These are phyloP conservation scores for Gambusia affinis DNA, from an alignment of 2,113 vertebrate species.

Conservation along the genomic window DNA sequence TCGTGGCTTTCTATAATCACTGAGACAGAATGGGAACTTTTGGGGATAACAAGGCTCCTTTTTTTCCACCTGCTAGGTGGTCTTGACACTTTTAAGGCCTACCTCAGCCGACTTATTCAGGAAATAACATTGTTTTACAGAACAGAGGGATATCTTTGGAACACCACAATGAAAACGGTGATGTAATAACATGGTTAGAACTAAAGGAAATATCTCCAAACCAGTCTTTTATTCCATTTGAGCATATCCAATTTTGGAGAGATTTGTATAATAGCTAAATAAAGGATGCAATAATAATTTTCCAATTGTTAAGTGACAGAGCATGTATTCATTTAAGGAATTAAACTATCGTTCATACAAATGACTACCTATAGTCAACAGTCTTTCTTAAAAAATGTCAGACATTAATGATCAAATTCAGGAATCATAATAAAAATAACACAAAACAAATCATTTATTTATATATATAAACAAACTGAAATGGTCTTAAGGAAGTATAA, in stretches of 20 bases:
- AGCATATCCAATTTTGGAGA: neutral
- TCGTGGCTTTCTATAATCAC: constrained; percentile 62
- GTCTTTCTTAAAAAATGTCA: no score
- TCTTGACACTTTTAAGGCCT: constrained; percentile 49
- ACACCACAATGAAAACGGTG: neutral
- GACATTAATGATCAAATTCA: no score
- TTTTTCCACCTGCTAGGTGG: constrained; percentile 58
- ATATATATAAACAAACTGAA: no score
- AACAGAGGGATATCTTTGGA: neutral
- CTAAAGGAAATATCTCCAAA: neutral
- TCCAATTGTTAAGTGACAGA: neutral
- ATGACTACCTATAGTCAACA: no score
- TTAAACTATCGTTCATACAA: no score
- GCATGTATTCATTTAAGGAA: no score
- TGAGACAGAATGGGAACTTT: constrained; percentile 61
- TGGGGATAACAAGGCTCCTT: constrained; percentile 63
- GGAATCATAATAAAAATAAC: no score
- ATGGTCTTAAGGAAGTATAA: no score
- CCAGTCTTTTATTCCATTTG: neutral
- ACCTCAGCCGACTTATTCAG: constrained; percentile 32
- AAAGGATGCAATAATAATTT: neutral
- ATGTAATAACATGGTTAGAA: neutral
- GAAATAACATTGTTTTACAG: constrained; percentile 33
- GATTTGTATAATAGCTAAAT: neutral
- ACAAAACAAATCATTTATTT: no score